Evolutionary conservation across 2,797 vertebrate species (phyloP).

Genomic region (Ataeniobius toweri): DNA sequence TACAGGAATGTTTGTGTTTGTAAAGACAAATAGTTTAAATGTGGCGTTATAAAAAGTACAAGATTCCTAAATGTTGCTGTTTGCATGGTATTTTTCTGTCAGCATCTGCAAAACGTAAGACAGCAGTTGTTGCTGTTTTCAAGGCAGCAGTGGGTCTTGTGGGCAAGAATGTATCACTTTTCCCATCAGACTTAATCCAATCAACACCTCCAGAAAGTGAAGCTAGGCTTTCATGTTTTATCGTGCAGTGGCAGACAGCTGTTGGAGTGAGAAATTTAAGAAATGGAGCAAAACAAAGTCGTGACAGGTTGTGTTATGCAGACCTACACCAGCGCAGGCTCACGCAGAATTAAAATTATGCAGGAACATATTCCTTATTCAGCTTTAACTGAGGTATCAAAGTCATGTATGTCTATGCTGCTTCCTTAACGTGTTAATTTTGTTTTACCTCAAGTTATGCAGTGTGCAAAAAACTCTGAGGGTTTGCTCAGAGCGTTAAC

Average conservation of each 20-base stretch:
- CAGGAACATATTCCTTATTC: background rate
- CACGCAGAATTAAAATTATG: slow-evolving; percentile 6
- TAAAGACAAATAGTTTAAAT: slow-evolving; percentile 53
- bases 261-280: slow-evolving; percentile 35
- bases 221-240: slow-evolving; percentile 42
- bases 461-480: background rate
- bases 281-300: slow-evolving; percentile 22
- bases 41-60: slow-evolving; percentile 49
- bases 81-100: slow-evolving; percentile 37
- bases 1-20: slow-evolving; percentile 5
- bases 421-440: background rate
- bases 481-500: background rate
- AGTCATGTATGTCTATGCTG: background rate
- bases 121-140: slow-evolving; percentile 39
- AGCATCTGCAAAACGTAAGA: slow-evolving; percentile 46
- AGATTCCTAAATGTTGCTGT: slow-evolving; percentile 50
- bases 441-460: background rate
- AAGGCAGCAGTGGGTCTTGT: slow-evolving; percentile 20
- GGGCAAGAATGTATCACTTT: slow-evolving; percentile 35
- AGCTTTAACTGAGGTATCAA: slow-evolving; percentile 7
- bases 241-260: slow-evolving; percentile 40
- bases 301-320: slow-evolving; percentile 24
- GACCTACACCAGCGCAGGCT: background rate
- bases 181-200: slow-evolving; percentile 48
- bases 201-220: slow-evolving; percentile 59